phyloP scores from a whole-genome alignment of 2,797 vertebrate genomes.

The Sebastolobus alascanus region DNA sequence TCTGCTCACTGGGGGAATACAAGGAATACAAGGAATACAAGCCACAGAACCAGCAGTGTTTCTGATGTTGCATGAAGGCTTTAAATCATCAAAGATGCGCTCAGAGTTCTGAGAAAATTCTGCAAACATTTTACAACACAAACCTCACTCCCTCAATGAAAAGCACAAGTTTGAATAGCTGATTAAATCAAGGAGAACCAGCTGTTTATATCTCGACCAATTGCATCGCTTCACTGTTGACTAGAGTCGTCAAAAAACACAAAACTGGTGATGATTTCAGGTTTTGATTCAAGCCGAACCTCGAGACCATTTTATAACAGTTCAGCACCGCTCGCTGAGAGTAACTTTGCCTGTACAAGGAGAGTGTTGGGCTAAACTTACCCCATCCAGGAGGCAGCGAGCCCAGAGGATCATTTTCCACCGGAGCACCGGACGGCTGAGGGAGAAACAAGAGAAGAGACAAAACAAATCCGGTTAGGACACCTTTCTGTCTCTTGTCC shows the following conservation, averaged over 20 bases:
- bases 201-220: not conserved
- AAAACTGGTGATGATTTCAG: not conserved
- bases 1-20: not conserved
- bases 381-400: constrained; percentile 96
- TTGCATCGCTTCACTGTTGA: not conserved
- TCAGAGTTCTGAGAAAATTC: not conserved
- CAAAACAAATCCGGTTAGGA: constrained; percentile 78
- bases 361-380: constrained; percentile 83
- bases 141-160: not conserved
- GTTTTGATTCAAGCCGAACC: not conserved
- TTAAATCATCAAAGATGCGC: not conserved
- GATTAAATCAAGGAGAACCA: not conserved
- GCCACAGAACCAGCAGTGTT: not conserved
- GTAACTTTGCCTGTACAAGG: not conserved
- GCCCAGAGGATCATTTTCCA: constrained; percentile 96
- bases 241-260: not conserved
- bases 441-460: constrained; percentile 82
- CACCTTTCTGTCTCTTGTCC: constrained; percentile 42
- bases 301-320: not conserved
- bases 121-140: constrained; percentile 10
- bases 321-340: not conserved
- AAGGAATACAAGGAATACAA: not conserved
- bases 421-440: constrained; percentile 90
- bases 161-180: not conserved
- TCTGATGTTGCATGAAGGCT: not conserved